Evolutionary conservation across 2,113 vertebrate genomes (phyloP).

Genomic region (Ageneiosus marmoratus): DNA sequence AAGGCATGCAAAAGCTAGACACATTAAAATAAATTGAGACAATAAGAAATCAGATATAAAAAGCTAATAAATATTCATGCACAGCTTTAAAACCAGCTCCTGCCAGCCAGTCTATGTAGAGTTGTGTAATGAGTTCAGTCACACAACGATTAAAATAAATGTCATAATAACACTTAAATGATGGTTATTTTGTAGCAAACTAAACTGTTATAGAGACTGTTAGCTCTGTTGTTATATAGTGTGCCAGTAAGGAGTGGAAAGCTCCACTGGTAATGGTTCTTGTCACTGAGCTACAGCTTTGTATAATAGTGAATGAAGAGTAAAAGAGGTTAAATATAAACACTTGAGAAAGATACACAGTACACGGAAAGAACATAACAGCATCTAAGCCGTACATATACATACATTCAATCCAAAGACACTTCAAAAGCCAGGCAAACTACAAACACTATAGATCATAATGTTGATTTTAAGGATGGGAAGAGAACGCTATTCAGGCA

Average conservation of each 20-base stretch:
- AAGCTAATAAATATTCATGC: slow-evolving; percentile 9
- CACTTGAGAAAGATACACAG: slow-evolving; percentile 14
- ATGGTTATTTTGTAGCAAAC: slow-evolving; percentile 33
- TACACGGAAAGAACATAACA: slow-evolving; percentile 13
- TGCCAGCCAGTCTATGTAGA: slow-evolving; percentile 7
- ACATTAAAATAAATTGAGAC: slow-evolving; percentile 26
- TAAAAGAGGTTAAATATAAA: slow-evolving; percentile 25
- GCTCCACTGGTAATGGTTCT: slow-evolving; percentile 47
- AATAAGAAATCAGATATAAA: slow-evolving; percentile 16
- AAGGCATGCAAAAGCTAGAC: slow-evolving; percentile 60
- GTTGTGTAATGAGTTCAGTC: slow-evolving; percentile 13
- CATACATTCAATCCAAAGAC: slow-evolving; percentile 22
- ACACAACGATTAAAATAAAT: slow-evolving; percentile 39
- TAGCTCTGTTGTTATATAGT: slow-evolving; percentile 24
- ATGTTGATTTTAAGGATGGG: neutral
- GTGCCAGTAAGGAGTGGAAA: slow-evolving; percentile 44
- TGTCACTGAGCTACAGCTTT: slow-evolving; percentile 24
- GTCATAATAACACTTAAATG: slow-evolving; percentile 33
- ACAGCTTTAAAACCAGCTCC: slow-evolving; percentile 26
- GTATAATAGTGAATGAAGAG: slow-evolving; percentile 7
- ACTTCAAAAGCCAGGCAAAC: slow-evolving; percentile 4
- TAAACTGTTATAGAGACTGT: slow-evolving; percentile 33
- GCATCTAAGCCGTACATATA: slow-evolving; percentile 8
- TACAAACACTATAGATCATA: neutral
- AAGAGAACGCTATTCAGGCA: slow-evolving; percentile 13